Evolutionary conservation across 35 echinoderm and acorn worm genomes (phyloP).

Genomic region (Apostichopus californicus): DNA sequence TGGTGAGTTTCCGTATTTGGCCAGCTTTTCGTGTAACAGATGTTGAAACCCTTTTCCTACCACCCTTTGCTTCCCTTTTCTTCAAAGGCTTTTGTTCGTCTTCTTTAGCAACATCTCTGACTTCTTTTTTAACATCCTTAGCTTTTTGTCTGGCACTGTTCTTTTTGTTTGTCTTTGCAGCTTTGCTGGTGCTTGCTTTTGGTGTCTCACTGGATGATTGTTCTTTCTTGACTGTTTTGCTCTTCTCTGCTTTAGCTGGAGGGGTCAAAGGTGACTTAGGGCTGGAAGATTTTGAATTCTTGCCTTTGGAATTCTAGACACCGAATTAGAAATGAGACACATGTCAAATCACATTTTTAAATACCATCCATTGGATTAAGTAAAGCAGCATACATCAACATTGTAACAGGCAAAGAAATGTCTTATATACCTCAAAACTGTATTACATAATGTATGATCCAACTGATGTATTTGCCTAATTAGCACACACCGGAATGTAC

Average conservation of each 20-base stretch:
- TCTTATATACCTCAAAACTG: too few relatives aligned
- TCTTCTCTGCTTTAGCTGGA: background rate
- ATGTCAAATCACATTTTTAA: too few relatives aligned
- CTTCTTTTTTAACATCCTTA: background rate
- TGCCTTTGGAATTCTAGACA: conserved; percentile 16
- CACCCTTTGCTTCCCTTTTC: background rate
- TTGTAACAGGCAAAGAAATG: too few relatives aligned
- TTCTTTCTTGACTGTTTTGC: background rate
- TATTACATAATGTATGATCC: too few relatives aligned
- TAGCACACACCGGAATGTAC: too few relatives aligned
- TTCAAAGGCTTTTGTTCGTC: background rate
- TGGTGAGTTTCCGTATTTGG: background rate
- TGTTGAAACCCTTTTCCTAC: background rate
- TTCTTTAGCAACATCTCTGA: background rate
- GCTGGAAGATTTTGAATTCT: conserved; percentile 35
- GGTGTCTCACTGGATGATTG: background rate
- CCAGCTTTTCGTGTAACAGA: background rate
- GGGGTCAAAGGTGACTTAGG: conserved; percentile 2
- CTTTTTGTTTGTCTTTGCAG: background rate
- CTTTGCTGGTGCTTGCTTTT: background rate
- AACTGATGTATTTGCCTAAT: too few relatives aligned
- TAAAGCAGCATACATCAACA: too few relatives aligned
- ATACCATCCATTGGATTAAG: too few relatives aligned
- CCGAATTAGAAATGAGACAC: background rate
- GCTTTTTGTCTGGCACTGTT: background rate